Percentiles rank a stretch among this genome's conserved stretches.
phyloP scores from a whole-genome alignment of 2,888 invertebrate species.

The Eledona agricola region DNA sequence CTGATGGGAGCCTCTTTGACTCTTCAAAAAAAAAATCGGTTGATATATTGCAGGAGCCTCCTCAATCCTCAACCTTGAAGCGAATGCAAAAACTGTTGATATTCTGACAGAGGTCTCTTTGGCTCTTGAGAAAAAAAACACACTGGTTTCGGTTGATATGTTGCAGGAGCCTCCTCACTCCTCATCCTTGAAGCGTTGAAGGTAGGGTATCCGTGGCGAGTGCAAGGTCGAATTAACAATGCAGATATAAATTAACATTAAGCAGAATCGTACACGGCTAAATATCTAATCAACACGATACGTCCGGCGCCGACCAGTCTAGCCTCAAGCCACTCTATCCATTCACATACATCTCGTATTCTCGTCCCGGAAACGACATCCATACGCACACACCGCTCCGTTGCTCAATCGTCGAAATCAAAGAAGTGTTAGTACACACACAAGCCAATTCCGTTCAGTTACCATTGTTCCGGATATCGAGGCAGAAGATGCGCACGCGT shows the following conservation, averaged over 20 bases:
- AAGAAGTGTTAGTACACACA: no score
- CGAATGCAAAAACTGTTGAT: no score
- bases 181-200: no score
- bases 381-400: slow-evolving; percentile 2
- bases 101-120: no score
- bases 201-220: slow-evolving; percentile 18
- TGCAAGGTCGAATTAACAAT: slow-evolving; percentile 19
- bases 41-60: no score
- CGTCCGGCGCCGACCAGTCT: not conserved
- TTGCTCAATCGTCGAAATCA: slow-evolving; percentile 5
- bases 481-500: slow-evolving; percentile 23
- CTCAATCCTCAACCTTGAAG: no score
- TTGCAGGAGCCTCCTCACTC: slow-evolving; percentile 5
- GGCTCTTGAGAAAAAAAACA: no score
- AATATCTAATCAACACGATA: not conserved
- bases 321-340: slow-evolving; percentile 4
- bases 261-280: not conserved
- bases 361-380: no score
- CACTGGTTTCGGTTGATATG: slow-evolving; percentile 3
- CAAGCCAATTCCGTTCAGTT: slow-evolving; percentile 24
- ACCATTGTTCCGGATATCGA: slow-evolving; percentile 35
- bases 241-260: slow-evolving; percentile 14
- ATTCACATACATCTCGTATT: no score
- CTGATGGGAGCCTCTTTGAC: no score
- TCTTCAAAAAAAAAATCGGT: no score